Evolutionary conservation across 2,113 vertebrate genomes (phyloP).

Genomic region (Chelonoidis abingdonii): DNA sequence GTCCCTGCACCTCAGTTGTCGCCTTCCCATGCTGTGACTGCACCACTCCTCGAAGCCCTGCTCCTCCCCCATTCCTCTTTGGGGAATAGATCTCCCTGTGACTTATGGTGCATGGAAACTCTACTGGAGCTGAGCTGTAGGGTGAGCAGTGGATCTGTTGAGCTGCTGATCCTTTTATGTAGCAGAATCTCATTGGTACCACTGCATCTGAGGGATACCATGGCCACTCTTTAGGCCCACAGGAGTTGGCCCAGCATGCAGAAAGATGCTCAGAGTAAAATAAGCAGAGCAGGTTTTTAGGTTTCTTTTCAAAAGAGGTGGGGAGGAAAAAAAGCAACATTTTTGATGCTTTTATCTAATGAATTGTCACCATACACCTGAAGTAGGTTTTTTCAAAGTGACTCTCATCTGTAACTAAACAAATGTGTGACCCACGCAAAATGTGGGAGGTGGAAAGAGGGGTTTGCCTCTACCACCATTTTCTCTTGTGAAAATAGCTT

Average conservation of each 20-base stretch:
- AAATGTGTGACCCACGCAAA: neutral
- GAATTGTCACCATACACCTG: neutral
- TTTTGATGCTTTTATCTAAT: neutral
- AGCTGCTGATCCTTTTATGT: neutral
- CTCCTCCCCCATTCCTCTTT: neutral
- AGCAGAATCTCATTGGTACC: neutral
- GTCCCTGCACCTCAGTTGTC: neutral
- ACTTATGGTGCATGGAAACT: neutral
- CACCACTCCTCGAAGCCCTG: neutral
- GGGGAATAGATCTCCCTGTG: neutral
- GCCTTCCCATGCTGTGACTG: rapidly evolving
- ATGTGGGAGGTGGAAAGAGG: no score
- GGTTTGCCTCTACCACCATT: no score
- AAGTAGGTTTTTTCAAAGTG: neutral
- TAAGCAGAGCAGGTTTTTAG: neutral
- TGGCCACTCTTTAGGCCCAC: neutral
- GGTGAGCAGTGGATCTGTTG: neutral
- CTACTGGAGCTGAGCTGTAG: neutral
- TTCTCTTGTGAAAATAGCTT: no score
- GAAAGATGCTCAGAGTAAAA: neutral
- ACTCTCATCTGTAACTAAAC: neutral
- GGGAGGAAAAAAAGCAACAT: rapidly evolving
- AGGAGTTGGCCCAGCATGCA: neutral
- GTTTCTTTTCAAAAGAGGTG: rapidly evolving
- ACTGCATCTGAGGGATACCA: neutral